A percentile compares a stretch with the other conserved stretches of the same genome.
Evolutionary conservation across 2,888 invertebrate species (phyloP).

Genomic region (Cantharis flavilabris): DNA sequence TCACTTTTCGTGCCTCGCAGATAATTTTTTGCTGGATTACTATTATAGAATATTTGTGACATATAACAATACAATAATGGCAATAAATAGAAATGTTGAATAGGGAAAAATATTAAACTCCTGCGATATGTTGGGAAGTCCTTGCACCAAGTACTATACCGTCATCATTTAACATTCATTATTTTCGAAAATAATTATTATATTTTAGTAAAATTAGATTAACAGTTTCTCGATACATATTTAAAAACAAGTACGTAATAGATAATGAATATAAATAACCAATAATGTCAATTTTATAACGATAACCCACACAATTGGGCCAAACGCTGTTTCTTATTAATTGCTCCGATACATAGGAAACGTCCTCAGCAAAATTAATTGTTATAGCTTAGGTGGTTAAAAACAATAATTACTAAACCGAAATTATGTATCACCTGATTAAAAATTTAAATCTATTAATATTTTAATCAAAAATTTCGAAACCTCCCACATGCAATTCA

Average conservation of each 20-base stretch:
- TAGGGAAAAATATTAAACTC: no score
- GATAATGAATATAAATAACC: neutral
- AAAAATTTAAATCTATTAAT: slow-evolving; percentile 9
- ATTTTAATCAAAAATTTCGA: slow-evolving; percentile 7
- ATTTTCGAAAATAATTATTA: neutral
- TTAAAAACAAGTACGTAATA: neutral
- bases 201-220: neutral
- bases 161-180: no score
- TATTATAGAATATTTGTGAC: no score
- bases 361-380: neutral
- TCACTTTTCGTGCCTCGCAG: neutral
- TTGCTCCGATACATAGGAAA: neutral
- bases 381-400: neutral
- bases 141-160: no score
- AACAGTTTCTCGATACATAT: neutral
- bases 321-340: neutral
- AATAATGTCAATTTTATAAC: neutral
- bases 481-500: slow-evolving; percentile 10
- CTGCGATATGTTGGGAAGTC: no score
- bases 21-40: neutral
- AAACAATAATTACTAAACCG: neutral
- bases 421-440: neutral
- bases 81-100: no score
- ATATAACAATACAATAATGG: no score
- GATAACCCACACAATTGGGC: neutral